Percentiles rank a stretch among this genome's conserved stretches.
phyloP scores from a whole-genome alignment of 2,888 invertebrate genomes.

The Heliconius erato region DNA sequence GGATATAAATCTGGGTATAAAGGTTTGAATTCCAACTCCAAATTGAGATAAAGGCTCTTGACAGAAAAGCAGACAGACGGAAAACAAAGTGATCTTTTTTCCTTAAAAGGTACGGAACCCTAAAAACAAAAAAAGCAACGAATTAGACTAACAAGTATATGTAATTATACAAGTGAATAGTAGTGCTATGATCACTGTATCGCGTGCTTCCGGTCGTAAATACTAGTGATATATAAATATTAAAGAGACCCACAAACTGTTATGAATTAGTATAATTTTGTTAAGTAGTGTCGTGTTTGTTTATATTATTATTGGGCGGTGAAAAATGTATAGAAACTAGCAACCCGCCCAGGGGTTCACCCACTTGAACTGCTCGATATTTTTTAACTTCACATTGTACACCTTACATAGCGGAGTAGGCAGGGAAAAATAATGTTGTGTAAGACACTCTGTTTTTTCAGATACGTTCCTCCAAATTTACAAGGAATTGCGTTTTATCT shows the following conservation, averaged over 20 bases:
- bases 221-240: conserved; percentile 13
- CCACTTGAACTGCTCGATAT: background rate
- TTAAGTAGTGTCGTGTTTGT: conserved; percentile 7
- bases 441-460: no score
- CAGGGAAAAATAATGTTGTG: background rate
- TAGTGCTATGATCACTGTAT: conserved; percentile 24
- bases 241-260: conserved; percentile 11
- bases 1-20: no score
- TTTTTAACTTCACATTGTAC: background rate
- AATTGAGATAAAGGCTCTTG: no score
- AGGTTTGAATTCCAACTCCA: no score
- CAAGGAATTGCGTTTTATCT: no score
- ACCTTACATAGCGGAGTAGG: background rate
- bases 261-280: conserved; percentile 24
- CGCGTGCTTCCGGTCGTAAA: conserved; percentile 23
- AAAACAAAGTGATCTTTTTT: no score
- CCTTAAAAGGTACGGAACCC: no score
- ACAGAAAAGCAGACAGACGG: no score
- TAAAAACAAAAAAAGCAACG: no score
- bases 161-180: background rate
- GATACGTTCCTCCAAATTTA: no score
- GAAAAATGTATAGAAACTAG: conserved; percentile 15
- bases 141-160: conserved; percentile 12
- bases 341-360: background rate
- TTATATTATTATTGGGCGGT: conserved; percentile 5